Evolutionary conservation across 2,797 vertebrate species (phyloP).

Genomic region (Iguana delicatissima): DNA sequence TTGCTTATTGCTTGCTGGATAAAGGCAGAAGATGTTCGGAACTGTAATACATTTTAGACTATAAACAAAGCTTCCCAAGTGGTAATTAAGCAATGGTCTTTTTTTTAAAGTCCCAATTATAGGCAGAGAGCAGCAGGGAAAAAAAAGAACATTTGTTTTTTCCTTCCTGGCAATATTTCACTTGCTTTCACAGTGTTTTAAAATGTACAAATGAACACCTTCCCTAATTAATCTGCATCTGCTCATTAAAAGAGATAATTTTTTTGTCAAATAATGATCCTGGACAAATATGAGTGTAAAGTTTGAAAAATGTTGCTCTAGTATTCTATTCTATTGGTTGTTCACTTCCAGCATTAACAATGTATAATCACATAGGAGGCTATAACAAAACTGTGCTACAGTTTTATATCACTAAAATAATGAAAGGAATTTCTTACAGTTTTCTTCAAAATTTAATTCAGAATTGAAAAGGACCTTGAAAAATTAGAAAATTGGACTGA

Average conservation of each 20-base stretch:
- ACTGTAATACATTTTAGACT: constrained; percentile 20
- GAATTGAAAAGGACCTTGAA: too few relatives aligned
- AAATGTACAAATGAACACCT: constrained; percentile 75
- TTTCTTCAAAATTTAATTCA: too few relatives aligned
- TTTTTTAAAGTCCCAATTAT: constrained; percentile 70
- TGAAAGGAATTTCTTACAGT: not conserved
- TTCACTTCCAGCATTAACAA: constrained; percentile 49
- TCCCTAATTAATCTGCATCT: constrained; percentile 77
- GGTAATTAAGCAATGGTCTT: constrained; percentile 75
- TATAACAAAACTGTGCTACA: constrained; percentile 20
- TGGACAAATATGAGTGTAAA: constrained; percentile 75
- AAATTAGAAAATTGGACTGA: too few relatives aligned
- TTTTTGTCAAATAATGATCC: constrained; percentile 76
- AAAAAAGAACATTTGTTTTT: constrained; percentile 74
- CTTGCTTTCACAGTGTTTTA: constrained; percentile 78
- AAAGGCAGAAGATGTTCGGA: not conserved
- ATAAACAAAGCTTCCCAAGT: constrained; percentile 69
- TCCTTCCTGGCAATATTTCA: constrained; percentile 81
- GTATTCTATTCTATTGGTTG: constrained; percentile 11
- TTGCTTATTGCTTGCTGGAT: constrained; percentile 17
- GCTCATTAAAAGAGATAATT: constrained; percentile 78
- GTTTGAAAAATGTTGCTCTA: constrained; percentile 50
- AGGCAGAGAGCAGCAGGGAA: constrained; percentile 70
- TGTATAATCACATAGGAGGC: constrained; percentile 37
- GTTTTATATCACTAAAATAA: constrained; percentile 13